Conservation (phyloP, 2,113 vertebrate genomes). For the Melierax canorus region DNA sequence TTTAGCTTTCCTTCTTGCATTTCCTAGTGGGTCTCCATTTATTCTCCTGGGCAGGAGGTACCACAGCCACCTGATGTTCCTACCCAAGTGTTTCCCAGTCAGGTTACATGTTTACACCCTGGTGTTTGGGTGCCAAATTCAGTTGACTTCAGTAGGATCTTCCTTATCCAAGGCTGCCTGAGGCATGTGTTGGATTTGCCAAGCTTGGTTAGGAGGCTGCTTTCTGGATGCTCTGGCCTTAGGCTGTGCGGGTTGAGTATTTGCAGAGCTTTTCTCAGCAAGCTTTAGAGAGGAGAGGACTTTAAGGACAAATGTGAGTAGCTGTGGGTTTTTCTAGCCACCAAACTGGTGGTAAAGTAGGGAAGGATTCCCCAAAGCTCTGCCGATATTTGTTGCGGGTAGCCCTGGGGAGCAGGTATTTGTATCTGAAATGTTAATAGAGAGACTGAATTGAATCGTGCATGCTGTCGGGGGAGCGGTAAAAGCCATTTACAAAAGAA, state of each 20-base stretch:
- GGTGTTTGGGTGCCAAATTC: not conserved
- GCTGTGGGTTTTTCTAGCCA: not conserved
- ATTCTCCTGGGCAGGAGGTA: not conserved
- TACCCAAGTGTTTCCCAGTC: not conserved
- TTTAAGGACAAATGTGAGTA: not conserved
- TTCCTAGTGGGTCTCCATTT: not conserved
- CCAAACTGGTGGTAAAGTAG: not conserved
- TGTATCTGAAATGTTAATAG: conserved; percentile 49
- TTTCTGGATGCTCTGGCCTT: not conserved
- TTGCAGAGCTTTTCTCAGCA: not conserved
- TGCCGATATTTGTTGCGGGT: not conserved
- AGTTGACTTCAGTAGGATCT: not conserved
- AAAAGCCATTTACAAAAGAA: conserved; percentile 59
- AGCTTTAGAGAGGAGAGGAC: not conserved
- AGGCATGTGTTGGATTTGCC: not conserved
- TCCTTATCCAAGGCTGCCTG: not conserved
- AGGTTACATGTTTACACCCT: not conserved
- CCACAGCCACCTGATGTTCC: not conserved
- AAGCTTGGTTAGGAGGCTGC: not conserved
- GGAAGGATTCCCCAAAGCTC: not conserved
- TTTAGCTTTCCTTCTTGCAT: not conserved
- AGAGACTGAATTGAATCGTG: conserved; percentile 25
- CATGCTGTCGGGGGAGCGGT: not conserved
- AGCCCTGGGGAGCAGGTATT: conserved; percentile 55
- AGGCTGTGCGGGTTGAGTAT: not conserved